Evolutionary conservation across 2,113 vertebrate species (phyloP), one percentile per base, ranked within the genome.

Genomic region (Anguilla rostrata): DNA sequence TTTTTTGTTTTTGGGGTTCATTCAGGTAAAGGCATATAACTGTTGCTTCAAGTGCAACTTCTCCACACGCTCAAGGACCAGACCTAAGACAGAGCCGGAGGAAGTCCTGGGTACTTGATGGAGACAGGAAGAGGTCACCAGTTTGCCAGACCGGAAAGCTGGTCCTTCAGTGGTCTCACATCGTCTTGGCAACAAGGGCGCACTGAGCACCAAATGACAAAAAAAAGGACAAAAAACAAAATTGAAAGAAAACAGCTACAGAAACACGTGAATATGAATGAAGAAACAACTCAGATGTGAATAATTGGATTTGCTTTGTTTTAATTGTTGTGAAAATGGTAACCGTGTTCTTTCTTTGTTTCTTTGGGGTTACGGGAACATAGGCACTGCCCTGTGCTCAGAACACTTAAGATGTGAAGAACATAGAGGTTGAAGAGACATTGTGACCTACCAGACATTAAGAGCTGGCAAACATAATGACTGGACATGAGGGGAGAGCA

Each of bases 21-120:
- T 49, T 88, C 60, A 43, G 34, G 26, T 26, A 84, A 84, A 34
- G 46, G 56, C 85, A 84, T 87, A 82, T 71, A 91, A 91, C 86
- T 83, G 86, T 57, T 49, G 16, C 26, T 53, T 86, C 40, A 14
- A 34, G 12, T 26, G 4, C 39, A 39, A 34, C 26, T 40, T 39
- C 56, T 82, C 57, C 39, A 86, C 80, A 7, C 16, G 3, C 79
- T 82, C 11, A 29, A 18, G 20, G n/a, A 86, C 56, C 15, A 29
- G 56, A 34, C 53, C 14, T 14, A 20, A 82, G 41, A n/a, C 81
- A 49, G 81, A 26, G 43, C 81, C 1, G 40, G 26, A 26, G 81
- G 43, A 46, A 43, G 16, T 12, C 40, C 20, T 9, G 81, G 43
- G 39, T 15, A 20, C 29, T 11, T 6, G 78, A 80, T 6, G 34